Percentiles rank a stretch among this genome's conserved stretches.
Conservation (phyloP, 2,797 vertebrate species). For the Sphaeramia orbicularis region DNA sequence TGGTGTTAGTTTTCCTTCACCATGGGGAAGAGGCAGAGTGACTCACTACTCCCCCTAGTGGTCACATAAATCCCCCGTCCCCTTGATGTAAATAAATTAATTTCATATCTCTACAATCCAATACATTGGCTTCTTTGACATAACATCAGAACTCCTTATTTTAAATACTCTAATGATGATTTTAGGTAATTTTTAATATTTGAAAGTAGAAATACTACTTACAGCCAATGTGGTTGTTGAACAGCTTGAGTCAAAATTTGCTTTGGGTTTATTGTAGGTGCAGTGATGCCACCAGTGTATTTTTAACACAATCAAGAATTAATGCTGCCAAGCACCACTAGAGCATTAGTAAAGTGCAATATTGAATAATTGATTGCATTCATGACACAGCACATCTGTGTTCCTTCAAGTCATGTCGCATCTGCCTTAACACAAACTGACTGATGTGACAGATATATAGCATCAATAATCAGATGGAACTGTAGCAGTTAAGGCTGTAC, state of each 20-base stretch:
- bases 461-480: slow-evolving; percentile 56
- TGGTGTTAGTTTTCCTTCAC: no score
- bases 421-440: slow-evolving; percentile 53
- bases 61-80: no score
- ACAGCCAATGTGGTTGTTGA: background rate
- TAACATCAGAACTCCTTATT: no score
- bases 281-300: background rate
- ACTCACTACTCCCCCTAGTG: no score
- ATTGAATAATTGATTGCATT: slow-evolving; percentile 51
- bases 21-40: no score
- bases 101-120: no score
- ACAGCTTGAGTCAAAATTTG: slow-evolving; percentile 1
- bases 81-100: no score
- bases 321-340: slow-evolving; percentile 22
- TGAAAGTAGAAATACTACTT: no score
- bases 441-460: slow-evolving; percentile 18
- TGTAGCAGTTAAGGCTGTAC: slow-evolving; percentile 33
- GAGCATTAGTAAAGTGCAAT: slow-evolving; percentile 24
- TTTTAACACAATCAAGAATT: slow-evolving; percentile 37
- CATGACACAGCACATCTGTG: slow-evolving; percentile 50
- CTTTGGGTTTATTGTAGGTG: slow-evolving; percentile 16
- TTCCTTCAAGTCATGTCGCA: slow-evolving; percentile 52
- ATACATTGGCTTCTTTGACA: no score
- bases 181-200: no score
- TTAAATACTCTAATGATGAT: no score